phyloP scores from a whole-genome alignment of 2,113 vertebrate species.

The Centrocercus urophasianus region DNA sequence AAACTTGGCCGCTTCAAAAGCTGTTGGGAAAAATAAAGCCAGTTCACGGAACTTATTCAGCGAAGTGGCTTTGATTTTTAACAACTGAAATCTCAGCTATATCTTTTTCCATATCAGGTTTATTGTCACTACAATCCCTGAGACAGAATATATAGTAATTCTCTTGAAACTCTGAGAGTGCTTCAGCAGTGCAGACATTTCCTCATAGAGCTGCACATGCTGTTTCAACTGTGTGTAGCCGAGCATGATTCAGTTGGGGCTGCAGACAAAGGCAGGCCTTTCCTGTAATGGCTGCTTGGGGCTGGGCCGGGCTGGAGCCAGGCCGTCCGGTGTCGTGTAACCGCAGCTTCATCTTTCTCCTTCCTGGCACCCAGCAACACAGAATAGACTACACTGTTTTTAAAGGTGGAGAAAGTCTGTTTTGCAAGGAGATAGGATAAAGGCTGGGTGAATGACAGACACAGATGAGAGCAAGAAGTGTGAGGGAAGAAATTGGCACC shows the following conservation, averaged over 20 bases:
- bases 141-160: not conserved
- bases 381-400: not conserved
- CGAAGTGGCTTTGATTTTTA: constrained; percentile 5
- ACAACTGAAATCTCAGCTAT: not conserved
- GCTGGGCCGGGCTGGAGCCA: constrained; percentile 35
- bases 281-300: constrained; percentile 61
- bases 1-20: not conserved
- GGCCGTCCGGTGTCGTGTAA: not conserved
- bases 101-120: not conserved
- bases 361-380: not conserved
- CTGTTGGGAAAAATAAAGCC: constrained; percentile 34
- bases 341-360: not conserved
- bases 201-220: not conserved
- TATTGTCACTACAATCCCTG: not conserved
- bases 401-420: constrained; percentile 9
- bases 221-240: constrained; percentile 14
- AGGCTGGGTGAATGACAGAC: not conserved
- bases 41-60: not conserved
- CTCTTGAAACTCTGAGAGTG: not conserved
- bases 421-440: constrained; percentile 5
- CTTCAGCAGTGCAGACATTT: constrained; percentile 16
- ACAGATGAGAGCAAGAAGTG: not conserved
- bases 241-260: constrained; percentile 21
- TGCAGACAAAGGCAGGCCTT: constrained; percentile 61
- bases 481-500: not conserved